Evolutionary conservation across 2,113 vertebrate genomes (phyloP), one percentile per base, ranked within the genome.

Genomic region (Mixornis gularis): DNA sequence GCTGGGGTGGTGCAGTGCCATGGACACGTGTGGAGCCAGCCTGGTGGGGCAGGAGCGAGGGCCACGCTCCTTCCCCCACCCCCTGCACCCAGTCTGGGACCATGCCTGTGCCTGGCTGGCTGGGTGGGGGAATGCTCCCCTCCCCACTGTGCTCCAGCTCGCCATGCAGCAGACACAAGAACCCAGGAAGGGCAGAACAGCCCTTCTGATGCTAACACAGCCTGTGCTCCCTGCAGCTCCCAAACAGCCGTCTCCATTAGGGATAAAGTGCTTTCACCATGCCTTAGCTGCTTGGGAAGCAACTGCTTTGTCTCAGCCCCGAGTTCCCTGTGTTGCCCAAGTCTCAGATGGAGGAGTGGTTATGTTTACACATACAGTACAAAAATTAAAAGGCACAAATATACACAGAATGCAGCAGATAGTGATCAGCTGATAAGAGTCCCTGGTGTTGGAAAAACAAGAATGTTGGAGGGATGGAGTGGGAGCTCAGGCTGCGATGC

Each of bases 381-480:
- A 95, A 95, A 97, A 97, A 96, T 93, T 88, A 96, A 97, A 97
- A 97, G 96, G 96, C 96, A 97, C 96, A 95, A 96, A 95, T 96
- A 92, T 93, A 96, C 95, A 96, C 96, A 94, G 82, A 96, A 96
- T 95, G 96, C 96, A 97, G 96, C 96, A 96, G 91, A 92, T 43
- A 93, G 78, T 87, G 93, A 95, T 95, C 85, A 96, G 83, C 51
- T 95, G 95, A 77, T 40, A 66, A 56, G 85, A 84, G 89, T 96
- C 94, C 90, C 80, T 74, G 92, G 92, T 89, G 87, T 20, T 95
- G 85, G 71, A 70, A 89, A 93, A 92, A 94, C 52, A 85, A 85
- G 85, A 65, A 92, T 93, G 83, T 79, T n/a, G 16, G 87, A 79
- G 72, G 83, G 65, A 84, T 81, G 74, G 53, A 62, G 78, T 38